phyloP scores from a whole-genome alignment of 2,113 vertebrate species.

The Neopipo cinnamomea region DNA sequence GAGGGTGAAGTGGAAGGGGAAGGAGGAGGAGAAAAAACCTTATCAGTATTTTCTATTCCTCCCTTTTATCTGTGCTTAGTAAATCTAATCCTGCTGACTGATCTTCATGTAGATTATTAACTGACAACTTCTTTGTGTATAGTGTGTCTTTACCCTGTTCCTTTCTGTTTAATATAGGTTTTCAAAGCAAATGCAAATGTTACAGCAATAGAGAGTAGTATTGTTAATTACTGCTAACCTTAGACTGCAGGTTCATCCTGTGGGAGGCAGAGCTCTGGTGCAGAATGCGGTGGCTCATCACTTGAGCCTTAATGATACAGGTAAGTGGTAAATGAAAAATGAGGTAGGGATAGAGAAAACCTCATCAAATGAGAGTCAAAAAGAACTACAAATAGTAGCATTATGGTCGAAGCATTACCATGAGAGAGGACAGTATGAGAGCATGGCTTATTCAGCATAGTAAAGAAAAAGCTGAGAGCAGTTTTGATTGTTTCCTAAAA shows the following conservation, averaged over 20 bases:
- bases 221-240: not conserved
- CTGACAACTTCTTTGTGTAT: not conserved
- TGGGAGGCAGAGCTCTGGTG: not conserved
- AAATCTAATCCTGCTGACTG: not conserved
- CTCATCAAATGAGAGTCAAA: not conserved
- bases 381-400: not conserved
- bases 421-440: not conserved
- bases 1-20: rapidly evolving
- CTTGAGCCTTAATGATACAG: not conserved
- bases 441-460: not conserved
- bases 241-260: not conserved
- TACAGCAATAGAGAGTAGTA: not conserved
- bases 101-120: not conserved
- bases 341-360: not conserved
- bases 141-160: not conserved
- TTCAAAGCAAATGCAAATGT: not conserved
- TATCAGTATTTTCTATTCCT: not conserved
- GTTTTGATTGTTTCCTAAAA: slow-evolving; percentile 45
- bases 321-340: not conserved
- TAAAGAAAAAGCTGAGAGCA: not conserved
- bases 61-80: slow-evolving; percentile 1
- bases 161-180: not conserved
- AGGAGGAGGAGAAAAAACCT: not conserved
- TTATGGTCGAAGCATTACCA: not conserved
- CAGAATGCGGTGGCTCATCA: not conserved